Evolutionary conservation across 2,888 invertebrate species (phyloP).

Genomic region (Apamea monoglypha): DNA sequence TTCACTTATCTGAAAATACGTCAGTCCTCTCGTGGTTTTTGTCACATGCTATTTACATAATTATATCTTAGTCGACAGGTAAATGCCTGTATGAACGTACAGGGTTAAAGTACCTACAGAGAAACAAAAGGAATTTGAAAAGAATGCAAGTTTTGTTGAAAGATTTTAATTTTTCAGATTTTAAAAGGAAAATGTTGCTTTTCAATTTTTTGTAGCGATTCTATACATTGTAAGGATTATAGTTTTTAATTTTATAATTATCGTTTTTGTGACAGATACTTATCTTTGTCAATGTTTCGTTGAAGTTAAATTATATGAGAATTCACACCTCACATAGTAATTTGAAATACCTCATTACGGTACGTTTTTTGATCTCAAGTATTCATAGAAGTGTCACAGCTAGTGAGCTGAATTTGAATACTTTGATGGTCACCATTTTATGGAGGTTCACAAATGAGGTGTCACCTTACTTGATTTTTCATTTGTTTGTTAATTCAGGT

Average conservation of each 20-base stretch:
- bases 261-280: neutral
- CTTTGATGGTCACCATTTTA: slow-evolving; percentile 21
- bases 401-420: slow-evolving; percentile 42
- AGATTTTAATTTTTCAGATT: neutral
- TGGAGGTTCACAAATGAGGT: neutral
- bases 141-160: neutral
- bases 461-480: slow-evolving; percentile 2
- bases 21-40: slow-evolving; percentile 70
- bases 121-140: slow-evolving; percentile 1
- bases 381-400: slow-evolving; percentile 16
- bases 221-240: neutral
- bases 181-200: neutral
- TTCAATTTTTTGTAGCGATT: neutral
- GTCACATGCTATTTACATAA: slow-evolving; percentile 75
- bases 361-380: slow-evolving; percentile 16
- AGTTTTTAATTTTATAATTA: neutral
- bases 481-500: neutral
- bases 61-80: slow-evolving; percentile 52
- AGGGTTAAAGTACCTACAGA: slow-evolving; percentile 34
- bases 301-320: neutral
- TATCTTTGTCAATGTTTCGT: neutral
- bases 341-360: slow-evolving; percentile 27
- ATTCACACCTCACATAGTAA: neutral
- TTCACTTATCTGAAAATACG: slow-evolving; percentile 71
- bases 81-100: slow-evolving; percentile 36